Evolutionary conservation across 2,797 vertebrate genomes (phyloP), one percentile per base, ranked within the genome.

Genomic region (Xenopus petersii): DNA sequence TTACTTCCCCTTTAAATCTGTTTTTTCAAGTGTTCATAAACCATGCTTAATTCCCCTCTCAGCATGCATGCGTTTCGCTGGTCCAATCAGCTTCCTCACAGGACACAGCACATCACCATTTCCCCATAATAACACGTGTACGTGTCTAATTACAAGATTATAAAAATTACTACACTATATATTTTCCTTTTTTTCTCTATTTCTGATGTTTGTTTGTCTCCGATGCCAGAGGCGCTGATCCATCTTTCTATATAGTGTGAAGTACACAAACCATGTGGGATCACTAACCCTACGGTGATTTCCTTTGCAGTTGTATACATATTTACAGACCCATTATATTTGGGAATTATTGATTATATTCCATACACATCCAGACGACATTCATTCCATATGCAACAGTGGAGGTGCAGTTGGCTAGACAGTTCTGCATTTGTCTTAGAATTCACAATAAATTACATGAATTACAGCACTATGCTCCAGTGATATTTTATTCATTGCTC

Each of bases 401-500:
- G 49, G 49, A 51, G 49, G 0, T 51, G 54, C 13, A 56, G 54
- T 17, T 56, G 54, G 54, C n/a, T 56, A 56, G 54, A 56, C 54
- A 17, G 15, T 56, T 15, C 16, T 17, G n/a, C 54, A 56, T 56
- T 56, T 56, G 12, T 5, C 54, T 56, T 56, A 12, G 16, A 56
- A 56, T 56, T 56, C 10, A 24, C 58, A 26, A 60, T 60, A 60
- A 60, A 60, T 60, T 60, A 60, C 5, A 24, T 60, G 21, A 60
- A 26, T 21, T 21, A 24, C 58, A 60, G 21, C 17, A 60, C 58
- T 60, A 24, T 10, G 58, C 24, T 60, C 17, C 13, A 24, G 58
- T 60, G 4, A 60, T 60, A 60, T 60, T 60, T 60, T 60, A 60
- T 60, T 60, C 58, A 60, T 60, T 60, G 17, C 17, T 24, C 2